Base-by-base conservation (phyloP, 2,888 invertebrate species). In the Phaonia tiefii region DNA sequence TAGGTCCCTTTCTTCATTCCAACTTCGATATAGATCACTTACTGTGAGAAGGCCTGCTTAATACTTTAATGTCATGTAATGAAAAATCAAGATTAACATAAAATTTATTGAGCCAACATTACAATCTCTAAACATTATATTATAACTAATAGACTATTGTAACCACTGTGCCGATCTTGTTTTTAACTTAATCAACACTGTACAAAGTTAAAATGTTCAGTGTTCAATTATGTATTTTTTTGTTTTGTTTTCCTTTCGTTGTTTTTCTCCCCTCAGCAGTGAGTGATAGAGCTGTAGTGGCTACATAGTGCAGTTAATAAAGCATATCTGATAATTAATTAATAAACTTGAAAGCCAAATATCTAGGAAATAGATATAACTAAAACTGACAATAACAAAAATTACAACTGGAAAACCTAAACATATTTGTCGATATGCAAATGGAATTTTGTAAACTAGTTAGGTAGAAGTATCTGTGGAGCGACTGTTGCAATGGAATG, bases 261-360 rank as follows among this genome's bases (percentile, higher is more conserved):
- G n/a, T n/a, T n/a, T n/a, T n/a, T n/a, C n/a, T n/a, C n/a, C n/a
- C n/a, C n/a, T 13, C 11, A 31, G 13, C 10, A 37, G 58, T 63
- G 46, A 67, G 44, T 71, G 66, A 71, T 74, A 51, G 31, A 70
- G 69, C 63, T n/a, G 54, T 71, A 58, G 74, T 75, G 75, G 78
- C 71, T 75, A 71, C 63, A 74, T 60, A 70, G 76, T 74, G 77
- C 75, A 74, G 60, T 77, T 77, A 77, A 66, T 75, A 80, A 77
- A 81, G 49, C 46, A 67, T 81, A 78, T 73, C 78, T 69, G 75
- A 75, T 81, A 81, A 81, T 81, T 81, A 81, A 81, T 81, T 75
- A n/a, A n/a, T n/a, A 81, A 78, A 75, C 60, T 78, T 56, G 78
- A 26, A 66, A 56, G 56, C 42, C 31, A 31, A 3, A 31, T n/a